These are phyloP conservation scores for Serranus cabrilla DNA, from an alignment of 2,797 vertebrate genomes.

Conservation along the genomic window DNA sequence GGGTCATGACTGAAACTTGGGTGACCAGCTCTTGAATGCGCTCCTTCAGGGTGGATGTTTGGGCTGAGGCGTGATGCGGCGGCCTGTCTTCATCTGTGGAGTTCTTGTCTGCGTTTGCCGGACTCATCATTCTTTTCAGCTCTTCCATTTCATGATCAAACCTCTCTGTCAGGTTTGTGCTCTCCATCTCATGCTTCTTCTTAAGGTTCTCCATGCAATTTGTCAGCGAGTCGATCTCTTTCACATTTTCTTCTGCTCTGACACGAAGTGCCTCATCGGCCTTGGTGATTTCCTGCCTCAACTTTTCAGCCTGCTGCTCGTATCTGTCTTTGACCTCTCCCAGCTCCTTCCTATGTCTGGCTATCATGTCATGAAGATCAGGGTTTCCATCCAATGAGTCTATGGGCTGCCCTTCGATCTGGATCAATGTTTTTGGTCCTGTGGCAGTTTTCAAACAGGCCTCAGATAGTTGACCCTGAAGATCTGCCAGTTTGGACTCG, in stretches of 20 bases:
- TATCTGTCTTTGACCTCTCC: conserved; percentile 81
- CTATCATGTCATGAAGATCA: conserved; percentile 81
- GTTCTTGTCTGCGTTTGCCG: conserved; percentile 13
- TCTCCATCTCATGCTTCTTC: conserved; percentile 82
- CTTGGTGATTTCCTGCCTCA: conserved; percentile 75
- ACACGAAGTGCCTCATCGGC: conserved; percentile 77
- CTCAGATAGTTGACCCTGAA: conserved; percentile 65
- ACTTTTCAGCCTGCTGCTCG: conserved; percentile 77
- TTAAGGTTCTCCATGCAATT: conserved; percentile 85
- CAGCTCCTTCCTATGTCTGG: conserved; percentile 82
- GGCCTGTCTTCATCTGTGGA: neutral
- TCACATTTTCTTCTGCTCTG: conserved; percentile 82
- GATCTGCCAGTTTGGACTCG: conserved; percentile 67
- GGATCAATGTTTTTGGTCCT: conserved; percentile 61
- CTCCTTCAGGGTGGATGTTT: conserved; percentile 74
- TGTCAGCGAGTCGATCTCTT: conserved; percentile 83
- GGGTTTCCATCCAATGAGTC: conserved; percentile 80
- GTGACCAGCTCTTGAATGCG: conserved; percentile 84
- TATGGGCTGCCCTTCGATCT: conserved; percentile 78
- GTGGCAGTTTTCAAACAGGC: conserved; percentile 32
- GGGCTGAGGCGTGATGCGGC: neutral
- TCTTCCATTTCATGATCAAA: conserved; percentile 83
- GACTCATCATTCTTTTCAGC: conserved; percentile 70
- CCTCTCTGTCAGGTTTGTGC: conserved; percentile 60
- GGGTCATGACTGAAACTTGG: conserved; percentile 80